Evolutionary conservation across 2,113 vertebrate species (phyloP), one percentile per base, ranked within the genome.

Genomic region (Acrocephalus arundinaceus): DNA sequence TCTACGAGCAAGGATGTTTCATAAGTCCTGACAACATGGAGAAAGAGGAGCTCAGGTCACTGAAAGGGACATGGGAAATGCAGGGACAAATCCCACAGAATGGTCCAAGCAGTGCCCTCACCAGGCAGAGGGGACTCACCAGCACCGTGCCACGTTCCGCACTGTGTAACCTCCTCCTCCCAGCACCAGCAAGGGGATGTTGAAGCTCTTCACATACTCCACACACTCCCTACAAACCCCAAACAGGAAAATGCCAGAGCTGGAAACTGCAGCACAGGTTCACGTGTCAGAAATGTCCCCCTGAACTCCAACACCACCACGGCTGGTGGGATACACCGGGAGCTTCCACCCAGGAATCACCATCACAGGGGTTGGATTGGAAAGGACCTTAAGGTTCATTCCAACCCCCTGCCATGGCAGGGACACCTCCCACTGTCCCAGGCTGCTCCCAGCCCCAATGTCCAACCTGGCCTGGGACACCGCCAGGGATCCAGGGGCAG

Each of bases 171-270:
- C 99, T 43, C 99, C 99, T 85, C 99, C 99, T 89, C 99, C 99
- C 71, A 99, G 98, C 14, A 99, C 99, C 97, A 99, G 96, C 55
- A 99, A 96, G 46, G 99, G 99, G 78, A 99, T 99, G 97, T 98
- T 99, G 96, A 99, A 99, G 91, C 99, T 98, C 98, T 99, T 99
- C 20, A 99, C 99, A 30, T 99, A 99, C 97, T 99, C 99, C 62
- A 99, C 99, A 4, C 99, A 99, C 76, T 99, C 99, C 37, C 99
- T 99, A 93, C 35, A 92, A 96, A 65, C 5, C 57, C 94, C 95
- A 83, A 85, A 73, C 19, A 48, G 49, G 18, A 85, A 84, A 49
- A 65, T 3, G 21, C 4, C 86, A 74, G 27, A 74, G 76, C 31
- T 94, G 58, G 11, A 20, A 41, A 17, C 15, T n/a, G 66, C 37